Percentiles rank a stretch among this genome's conserved stretches.
Evolutionary conservation across 2,888 invertebrate genomes (phyloP).

Genomic region (Idaea aversata): DNA sequence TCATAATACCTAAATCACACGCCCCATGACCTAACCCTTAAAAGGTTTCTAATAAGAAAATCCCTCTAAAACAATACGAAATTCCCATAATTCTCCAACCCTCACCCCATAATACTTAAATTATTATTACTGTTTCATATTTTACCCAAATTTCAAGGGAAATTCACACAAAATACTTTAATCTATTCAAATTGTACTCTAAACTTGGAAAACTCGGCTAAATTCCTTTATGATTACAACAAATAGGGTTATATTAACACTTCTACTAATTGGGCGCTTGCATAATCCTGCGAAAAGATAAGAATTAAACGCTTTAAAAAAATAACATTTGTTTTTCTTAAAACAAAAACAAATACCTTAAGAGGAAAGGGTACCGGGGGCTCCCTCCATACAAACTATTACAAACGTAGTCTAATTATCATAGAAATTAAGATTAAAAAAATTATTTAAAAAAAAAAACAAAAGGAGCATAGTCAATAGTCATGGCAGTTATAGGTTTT

Average conservation of each 20-base stretch:
- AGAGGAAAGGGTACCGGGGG: too few relatives aligned
- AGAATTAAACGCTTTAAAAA: background rate
- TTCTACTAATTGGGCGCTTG: constrained; percentile 6
- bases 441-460: too few relatives aligned
- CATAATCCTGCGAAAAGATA: background rate
- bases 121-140: background rate
- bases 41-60: constrained; percentile 1
- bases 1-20: background rate
- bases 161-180: constrained; percentile 22
- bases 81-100: background rate
- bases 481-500: too few relatives aligned
- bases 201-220: constrained; percentile 14
- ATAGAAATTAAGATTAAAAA: too few relatives aligned
- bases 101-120: background rate
- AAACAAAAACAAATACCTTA: background rate
- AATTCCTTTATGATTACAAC: constrained; percentile 32
- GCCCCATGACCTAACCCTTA: background rate
- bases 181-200: constrained; percentile 28
- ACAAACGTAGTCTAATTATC: too few relatives aligned
- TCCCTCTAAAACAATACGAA: constrained; percentile 1
- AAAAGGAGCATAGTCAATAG: too few relatives aligned
- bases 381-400: too few relatives aligned
- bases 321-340: background rate
- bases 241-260: constrained; percentile 26
- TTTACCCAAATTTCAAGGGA: background rate